These are phyloP conservation scores for Nerophis lumbriciformis DNA, from an alignment of 2,113 vertebrate genomes.

Conservation along the genomic window DNA sequence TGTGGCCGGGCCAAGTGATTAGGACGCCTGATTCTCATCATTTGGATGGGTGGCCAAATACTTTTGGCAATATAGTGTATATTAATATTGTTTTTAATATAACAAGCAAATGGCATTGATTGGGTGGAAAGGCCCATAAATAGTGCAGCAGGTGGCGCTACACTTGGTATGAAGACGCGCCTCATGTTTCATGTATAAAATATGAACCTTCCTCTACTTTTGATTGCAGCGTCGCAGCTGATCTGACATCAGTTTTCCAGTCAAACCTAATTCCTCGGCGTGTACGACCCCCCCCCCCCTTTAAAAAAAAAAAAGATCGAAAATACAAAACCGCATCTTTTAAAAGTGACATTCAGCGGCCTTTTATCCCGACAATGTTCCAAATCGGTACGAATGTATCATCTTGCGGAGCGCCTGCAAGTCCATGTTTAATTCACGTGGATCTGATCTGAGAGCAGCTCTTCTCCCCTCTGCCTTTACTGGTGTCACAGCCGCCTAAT, in stretches of 20 bases:
- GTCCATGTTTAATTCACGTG: conserved; percentile 65
- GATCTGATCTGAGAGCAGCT: conserved; percentile 72
- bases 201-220: conserved; percentile 15
- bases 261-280: conserved; percentile 10
- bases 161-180: no score
- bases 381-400: conserved; percentile 17
- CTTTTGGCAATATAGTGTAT: no score
- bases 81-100: no score
- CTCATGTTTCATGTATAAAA: neutral
- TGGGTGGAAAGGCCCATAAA: no score
- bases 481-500: conserved; percentile 68
- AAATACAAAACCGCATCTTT: conserved; percentile 19
- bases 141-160: no score
- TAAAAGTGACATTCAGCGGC: conserved; percentile 15
- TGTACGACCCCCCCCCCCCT: neutral
- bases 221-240: conserved; percentile 19
- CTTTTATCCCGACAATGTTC: conserved; percentile 22
- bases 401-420: conserved; percentile 20
- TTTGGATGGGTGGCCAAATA: no score
- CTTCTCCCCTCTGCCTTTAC: conserved; percentile 68
- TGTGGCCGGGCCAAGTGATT: no score
- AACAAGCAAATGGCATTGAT: no score
- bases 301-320: neutral
- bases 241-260: conserved; percentile 25
- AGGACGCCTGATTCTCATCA: no score